Evolutionary conservation across 2,888 invertebrate species (phyloP).

Genomic region (Drosophila infuscata): DNA sequence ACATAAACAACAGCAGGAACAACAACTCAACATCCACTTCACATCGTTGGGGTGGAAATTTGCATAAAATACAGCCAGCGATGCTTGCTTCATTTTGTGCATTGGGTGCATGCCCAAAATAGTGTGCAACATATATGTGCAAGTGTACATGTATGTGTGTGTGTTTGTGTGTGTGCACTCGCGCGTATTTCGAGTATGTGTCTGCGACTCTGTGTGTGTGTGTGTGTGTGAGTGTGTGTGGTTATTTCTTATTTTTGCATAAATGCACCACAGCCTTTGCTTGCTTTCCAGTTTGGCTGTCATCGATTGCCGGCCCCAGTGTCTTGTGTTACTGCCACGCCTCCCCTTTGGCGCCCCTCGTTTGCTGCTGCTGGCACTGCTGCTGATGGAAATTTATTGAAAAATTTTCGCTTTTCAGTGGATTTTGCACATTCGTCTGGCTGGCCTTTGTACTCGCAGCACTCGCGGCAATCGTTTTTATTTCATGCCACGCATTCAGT

Average conservation of each 20-base stretch:
- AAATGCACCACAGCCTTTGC: conserved; percentile 79
- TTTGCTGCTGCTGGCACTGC: conserved; percentile 43
- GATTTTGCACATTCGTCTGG: conserved; percentile 57
- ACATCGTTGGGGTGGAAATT: conserved; percentile 66
- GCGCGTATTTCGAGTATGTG: conserved; percentile 2
- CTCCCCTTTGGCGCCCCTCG: background rate
- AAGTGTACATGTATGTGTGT: conserved; percentile 7
- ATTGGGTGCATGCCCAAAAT: conserved; percentile 73
- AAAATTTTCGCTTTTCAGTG: conserved; percentile 76
- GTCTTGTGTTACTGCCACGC: conserved; percentile 57
- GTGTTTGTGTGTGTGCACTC: conserved; percentile 5
- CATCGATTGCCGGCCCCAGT: conserved; percentile 71
- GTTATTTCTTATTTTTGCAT: conserved; percentile 81
- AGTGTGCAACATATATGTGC: conserved; percentile 56
- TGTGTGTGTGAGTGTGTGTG: conserved; percentile 25
- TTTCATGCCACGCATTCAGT: conserved; percentile 78
- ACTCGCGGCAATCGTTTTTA: conserved; percentile 68
- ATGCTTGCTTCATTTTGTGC: conserved; percentile 65
- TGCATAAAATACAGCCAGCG: conserved; percentile 69
- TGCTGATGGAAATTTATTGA: conserved; percentile 79
- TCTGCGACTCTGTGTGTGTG: background rate
- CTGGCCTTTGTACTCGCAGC: conserved; percentile 67
- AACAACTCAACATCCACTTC: conserved; percentile 47
- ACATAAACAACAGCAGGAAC: conserved; percentile 5
- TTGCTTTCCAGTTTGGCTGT: conserved; percentile 76